Base-by-base conservation (phyloP, 2,797 vertebrate species). In the Labeo calbasu region DNA sequence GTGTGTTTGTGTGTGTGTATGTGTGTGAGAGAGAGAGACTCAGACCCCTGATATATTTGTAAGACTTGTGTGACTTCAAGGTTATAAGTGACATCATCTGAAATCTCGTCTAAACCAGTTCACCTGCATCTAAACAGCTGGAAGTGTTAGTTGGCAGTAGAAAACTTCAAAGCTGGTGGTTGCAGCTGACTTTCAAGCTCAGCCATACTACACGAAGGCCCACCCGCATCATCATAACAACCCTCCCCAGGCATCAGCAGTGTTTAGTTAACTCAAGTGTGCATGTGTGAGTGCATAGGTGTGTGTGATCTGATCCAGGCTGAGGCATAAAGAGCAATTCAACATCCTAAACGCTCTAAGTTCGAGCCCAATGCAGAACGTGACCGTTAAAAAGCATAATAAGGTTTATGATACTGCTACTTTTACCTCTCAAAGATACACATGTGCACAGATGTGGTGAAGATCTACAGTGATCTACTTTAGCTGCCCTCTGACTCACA, bases 21-120 rank as follows among this genome's bases (percentile, higher is more conserved):
- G 40, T 66, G 81, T 84, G 36, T 73, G 73, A 85, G 78, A 65
- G 53, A 40, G 43, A 75, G 82, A 80, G 19, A 59, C 69, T 78
- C 51, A 63, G 85, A 78, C 86, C 84, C 77, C 66, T 81, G 63
- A 79, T 69, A 88, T 66, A 40, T 80, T 69, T 82, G 82, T 84
- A 88, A 87, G 76, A 87, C 82, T 79, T 79, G 48, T 17, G 79
- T 71, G 86, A 91, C 73, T 75, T 88, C 55, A 86, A 88, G 75
- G 32, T 69, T 82, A 40, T 66, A 57, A 83, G 61, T 83, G 82
- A 69, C 72, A 83, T 83, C 82, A 83, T 78, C 66, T 59, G 36
- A 59, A 72, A 82, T 53, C 36, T 73, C 21, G 55, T 55, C 55
- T 32, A 66, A 73, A 59, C 40, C 19, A 48, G 73, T 69, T 77